A percentile compares a stretch with the other conserved stretches of the same genome.
phyloP scores from a whole-genome alignment of 2,888 invertebrate genomes.

The Biston stratarius region DNA sequence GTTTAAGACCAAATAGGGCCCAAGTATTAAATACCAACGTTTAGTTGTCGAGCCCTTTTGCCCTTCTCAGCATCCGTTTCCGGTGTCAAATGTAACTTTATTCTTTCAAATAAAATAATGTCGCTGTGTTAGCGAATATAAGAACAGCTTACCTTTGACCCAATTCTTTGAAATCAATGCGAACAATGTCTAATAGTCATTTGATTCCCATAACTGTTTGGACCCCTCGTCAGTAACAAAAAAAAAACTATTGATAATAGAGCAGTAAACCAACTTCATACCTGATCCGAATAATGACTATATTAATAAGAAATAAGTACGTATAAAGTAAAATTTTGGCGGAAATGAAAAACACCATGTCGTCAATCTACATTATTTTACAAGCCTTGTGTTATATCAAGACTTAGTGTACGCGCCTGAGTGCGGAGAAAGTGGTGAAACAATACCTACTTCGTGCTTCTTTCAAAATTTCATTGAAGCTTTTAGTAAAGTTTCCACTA shows the following conservation, averaged over 20 bases:
- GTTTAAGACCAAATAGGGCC: background rate
- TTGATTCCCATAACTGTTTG: constrained; percentile 49
- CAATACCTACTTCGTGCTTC: no score
- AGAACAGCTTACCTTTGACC: constrained; percentile 27
- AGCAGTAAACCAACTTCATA: constrained; percentile 20
- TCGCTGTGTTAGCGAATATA: constrained; percentile 13
- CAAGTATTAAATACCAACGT: background rate
- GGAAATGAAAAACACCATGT: no score
- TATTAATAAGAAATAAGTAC: background rate
- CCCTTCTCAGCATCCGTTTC: constrained; percentile 22
- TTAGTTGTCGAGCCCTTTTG: constrained; percentile 18
- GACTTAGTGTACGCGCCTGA: no score
- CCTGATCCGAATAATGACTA: background rate
- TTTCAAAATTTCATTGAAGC: no score
- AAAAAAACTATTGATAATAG: background rate
- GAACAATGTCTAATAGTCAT: constrained; percentile 35
- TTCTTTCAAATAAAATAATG: constrained; percentile 16
- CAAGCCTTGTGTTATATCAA: no score
- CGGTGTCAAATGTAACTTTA: constrained; percentile 11
- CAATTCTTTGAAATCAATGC: constrained; percentile 28
- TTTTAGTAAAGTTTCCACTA: no score
- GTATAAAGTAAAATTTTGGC: no score
- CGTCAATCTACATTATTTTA: no score
- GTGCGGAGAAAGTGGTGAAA: no score
- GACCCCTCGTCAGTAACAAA: constrained; percentile 41